Evolutionary conservation across 2,113 vertebrate genomes (phyloP).

Genomic region (Odocoileus hemionus): DNA sequence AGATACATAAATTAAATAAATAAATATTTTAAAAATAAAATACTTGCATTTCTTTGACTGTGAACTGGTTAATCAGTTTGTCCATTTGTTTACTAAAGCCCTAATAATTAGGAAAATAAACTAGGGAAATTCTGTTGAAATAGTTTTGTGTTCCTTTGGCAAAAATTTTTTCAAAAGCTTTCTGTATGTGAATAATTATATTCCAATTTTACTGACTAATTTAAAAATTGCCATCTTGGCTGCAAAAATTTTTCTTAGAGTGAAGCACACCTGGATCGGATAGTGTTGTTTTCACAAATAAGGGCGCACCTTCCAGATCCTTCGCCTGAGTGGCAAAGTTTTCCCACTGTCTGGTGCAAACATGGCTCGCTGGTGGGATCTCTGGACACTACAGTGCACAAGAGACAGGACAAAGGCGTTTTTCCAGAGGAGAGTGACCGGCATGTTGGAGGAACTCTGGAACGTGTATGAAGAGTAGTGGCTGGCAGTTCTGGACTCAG

Average conservation of each 20-base stretch:
- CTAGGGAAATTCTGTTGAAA: neutral
- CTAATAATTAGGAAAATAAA: neutral
- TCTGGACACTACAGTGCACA: neutral
- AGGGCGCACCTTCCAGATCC: neutral
- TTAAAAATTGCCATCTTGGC: neutral
- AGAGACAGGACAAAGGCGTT: neutral
- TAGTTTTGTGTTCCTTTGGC: neutral
- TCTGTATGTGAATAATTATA: neutral
- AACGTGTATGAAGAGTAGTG: neutral
- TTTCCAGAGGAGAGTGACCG: neutral
- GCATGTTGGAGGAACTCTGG: neutral
- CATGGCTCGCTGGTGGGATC: neutral
- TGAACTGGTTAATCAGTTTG: neutral
- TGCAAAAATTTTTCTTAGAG: neutral
- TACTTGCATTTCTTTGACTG: neutral
- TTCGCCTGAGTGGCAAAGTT: neutral
- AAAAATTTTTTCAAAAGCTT: neutral
- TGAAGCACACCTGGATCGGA: neutral
- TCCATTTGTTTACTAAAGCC: neutral
- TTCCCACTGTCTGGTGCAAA: neutral
- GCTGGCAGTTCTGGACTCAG: neutral
- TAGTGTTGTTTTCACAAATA: neutral
- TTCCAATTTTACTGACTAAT: neutral
- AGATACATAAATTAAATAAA: neutral
- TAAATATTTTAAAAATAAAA: neutral